Conservation (phyloP, 2,797 vertebrate species). For the Crax fasciolata region DNA sequence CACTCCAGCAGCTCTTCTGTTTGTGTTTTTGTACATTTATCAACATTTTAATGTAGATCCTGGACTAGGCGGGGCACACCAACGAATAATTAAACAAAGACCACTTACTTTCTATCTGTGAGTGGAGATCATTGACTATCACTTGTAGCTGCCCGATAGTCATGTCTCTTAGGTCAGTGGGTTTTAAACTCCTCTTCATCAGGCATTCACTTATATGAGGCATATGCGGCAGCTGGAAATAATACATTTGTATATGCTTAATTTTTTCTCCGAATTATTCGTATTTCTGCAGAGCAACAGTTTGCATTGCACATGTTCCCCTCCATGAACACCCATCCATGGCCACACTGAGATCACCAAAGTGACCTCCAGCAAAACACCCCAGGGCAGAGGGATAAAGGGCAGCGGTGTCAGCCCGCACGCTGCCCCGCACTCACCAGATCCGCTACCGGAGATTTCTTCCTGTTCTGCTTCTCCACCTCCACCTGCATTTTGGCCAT, state of each 20-base stretch:
- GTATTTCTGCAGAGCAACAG: background rate
- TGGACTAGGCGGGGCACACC: rapidly evolving
- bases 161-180: slow-evolving; percentile 95
- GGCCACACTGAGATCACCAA: rapidly evolving
- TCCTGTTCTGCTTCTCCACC: slow-evolving; percentile 98
- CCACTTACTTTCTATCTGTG: slow-evolving; percentile 97
- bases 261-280: background rate
- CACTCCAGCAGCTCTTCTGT: background rate
- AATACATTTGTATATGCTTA: background rate
- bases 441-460: slow-evolving; percentile 97
- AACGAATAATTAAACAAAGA: background rate
- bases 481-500: slow-evolving; percentile 99
- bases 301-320: rapidly evolving
- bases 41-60: background rate
- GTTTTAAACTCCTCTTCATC: slow-evolving; percentile 98
- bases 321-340: rapidly evolving
- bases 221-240: slow-evolving; percentile 93
- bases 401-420: background rate
- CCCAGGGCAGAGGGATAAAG: background rate
- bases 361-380: rapidly evolving
- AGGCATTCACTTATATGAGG: slow-evolving; percentile 98
- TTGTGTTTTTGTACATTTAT: rapidly evolving
- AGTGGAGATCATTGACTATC: slow-evolving; percentile 98
- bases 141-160: slow-evolving; percentile 98
- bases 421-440: slow-evolving; percentile 86